Evolutionary conservation across 2,888 invertebrate species (phyloP).

Genomic region (Callyntrura sp.): DNA sequence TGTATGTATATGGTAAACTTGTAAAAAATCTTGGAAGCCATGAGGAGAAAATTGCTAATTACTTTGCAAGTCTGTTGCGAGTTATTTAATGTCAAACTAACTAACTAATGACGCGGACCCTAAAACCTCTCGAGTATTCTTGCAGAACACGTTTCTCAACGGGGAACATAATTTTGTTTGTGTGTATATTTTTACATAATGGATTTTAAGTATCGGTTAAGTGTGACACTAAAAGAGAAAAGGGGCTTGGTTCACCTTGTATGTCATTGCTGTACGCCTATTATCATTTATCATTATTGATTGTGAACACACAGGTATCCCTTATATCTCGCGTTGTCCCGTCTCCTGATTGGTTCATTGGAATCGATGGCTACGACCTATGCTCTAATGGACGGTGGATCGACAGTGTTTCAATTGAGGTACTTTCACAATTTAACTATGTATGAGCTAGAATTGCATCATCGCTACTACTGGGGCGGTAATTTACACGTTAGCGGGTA

Average conservation of each 20-base stretch:
- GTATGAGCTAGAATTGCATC: no score
- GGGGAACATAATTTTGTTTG: no score
- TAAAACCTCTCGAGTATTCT: no score
- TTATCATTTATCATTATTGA: neutral
- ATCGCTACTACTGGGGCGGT: no score
- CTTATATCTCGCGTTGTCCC: conserved; percentile 96
- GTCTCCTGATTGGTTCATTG: conserved; percentile 87
- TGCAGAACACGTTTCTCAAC: no score
- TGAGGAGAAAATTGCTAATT: conserved; percentile 8
- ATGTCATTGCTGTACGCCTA: no score
- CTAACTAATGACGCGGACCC: neutral
- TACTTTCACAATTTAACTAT: conserved; percentile 85
- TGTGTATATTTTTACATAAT: no score
- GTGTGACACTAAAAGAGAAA: no score
- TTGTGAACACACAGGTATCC: conserved; percentile 91
- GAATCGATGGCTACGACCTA: conserved; percentile 95
- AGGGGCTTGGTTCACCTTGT: no score
- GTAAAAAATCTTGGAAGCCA: neutral
- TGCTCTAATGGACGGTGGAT: conserved; percentile 97
- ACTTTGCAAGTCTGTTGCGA: neutral
- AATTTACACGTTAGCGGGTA: no score
- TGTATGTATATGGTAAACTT: neutral
- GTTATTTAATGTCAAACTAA: no score
- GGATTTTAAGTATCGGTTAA: no score
- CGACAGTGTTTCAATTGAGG: conserved; percentile 95